Evolutionary conservation across 2,797 vertebrate species (phyloP).

Genomic region (Danio kyathit): DNA sequence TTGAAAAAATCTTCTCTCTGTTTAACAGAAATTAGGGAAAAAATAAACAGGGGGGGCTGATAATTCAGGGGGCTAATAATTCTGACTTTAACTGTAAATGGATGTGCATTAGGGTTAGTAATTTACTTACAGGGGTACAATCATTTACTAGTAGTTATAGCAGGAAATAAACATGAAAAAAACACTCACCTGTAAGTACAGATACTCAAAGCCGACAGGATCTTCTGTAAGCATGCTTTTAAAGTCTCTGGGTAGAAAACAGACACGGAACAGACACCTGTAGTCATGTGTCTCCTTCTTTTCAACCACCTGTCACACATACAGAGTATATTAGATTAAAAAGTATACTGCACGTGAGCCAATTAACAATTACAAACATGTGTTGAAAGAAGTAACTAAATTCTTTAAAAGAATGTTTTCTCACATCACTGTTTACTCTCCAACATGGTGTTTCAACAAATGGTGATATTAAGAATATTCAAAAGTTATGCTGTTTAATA

Average conservation of each 20-base stretch:
- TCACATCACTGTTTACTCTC: neutral
- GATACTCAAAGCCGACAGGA: constrained; percentile 91
- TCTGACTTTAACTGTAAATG: no score
- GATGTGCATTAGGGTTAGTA: no score
- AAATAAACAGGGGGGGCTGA: no score
- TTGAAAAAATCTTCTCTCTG: no score
- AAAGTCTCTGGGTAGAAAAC: constrained; percentile 90
- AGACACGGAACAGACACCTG: constrained; percentile 94
- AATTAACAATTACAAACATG: neutral
- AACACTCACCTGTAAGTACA: constrained; percentile 89
- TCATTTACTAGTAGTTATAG: no score
- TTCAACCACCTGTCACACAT: constrained; percentile 86
- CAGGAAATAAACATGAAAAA: no score
- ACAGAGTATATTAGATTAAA: neutral
- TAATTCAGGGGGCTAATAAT: no score
- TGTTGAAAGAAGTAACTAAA: neutral
- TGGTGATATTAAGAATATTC: neutral
- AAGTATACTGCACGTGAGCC: neutral
- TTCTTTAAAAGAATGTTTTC: no score
- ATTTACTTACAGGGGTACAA: no score
- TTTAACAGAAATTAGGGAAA: no score
- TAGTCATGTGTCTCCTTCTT: constrained; percentile 90
- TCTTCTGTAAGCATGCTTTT: constrained; percentile 88
- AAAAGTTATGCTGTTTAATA: no score
- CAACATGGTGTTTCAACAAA: neutral